Evolutionary conservation across 2,797 vertebrate species (phyloP).

Genomic region (Scolopax rusticola): DNA sequence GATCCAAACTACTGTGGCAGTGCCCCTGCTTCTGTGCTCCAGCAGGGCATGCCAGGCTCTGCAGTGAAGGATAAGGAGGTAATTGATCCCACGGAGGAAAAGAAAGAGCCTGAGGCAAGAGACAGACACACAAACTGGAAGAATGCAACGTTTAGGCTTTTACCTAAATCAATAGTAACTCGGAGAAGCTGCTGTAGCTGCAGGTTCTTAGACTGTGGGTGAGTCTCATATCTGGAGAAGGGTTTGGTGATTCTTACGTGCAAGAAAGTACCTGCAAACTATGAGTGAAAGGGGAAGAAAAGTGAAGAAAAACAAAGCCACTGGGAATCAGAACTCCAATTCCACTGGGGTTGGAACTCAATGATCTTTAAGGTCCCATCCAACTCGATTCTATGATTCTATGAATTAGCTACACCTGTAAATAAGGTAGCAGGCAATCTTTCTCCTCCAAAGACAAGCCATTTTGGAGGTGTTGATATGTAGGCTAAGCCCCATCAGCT

Average conservation of each 20-base stretch:
- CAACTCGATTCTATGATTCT: too few relatives aligned
- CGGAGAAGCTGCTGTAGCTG: background rate
- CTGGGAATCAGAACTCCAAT: background rate
- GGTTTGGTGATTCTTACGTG: background rate
- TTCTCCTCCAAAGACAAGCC: background rate
- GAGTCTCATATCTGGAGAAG: background rate
- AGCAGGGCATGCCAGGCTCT: background rate
- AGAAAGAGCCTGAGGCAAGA: background rate
- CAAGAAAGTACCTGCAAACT: background rate
- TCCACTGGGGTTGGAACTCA: too few relatives aligned
- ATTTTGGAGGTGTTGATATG: background rate
- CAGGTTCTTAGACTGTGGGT: background rate
- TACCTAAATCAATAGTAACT: conserved; percentile 51
- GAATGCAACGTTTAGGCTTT: conserved; percentile 33
- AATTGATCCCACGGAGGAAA: conserved; percentile 59
- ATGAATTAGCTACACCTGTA: background rate
- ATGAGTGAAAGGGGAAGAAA: background rate
- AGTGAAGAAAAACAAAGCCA: background rate
- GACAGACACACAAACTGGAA: background rate
- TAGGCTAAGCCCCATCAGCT: background rate
- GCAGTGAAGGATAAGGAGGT: background rate
- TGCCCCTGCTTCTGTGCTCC: background rate
- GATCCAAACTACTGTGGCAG: background rate
- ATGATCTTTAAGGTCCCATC: too few relatives aligned
- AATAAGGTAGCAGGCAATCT: background rate